phyloP scores from a whole-genome alignment of 2,888 invertebrate genomes.

The Drosophila mulleri region DNA sequence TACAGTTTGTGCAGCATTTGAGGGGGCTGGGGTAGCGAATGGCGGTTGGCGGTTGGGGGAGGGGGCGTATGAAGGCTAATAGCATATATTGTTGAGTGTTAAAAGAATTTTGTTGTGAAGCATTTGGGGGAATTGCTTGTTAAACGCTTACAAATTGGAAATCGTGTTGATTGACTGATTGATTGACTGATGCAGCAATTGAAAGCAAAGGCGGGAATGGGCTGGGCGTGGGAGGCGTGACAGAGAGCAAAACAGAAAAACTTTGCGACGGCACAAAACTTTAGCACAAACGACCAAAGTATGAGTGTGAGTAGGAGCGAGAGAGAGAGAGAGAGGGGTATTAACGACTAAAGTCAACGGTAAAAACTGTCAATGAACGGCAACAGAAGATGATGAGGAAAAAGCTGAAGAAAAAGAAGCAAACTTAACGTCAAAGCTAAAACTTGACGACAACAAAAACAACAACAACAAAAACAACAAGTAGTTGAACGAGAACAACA shows the following conservation, averaged over 20 bases:
- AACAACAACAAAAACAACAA: constrained; percentile 24
- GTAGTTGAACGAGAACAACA: constrained; percentile 26
- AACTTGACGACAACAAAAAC: constrained; percentile 47
- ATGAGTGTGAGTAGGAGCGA: background rate
- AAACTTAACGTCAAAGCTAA: constrained; percentile 63
- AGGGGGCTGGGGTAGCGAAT: background rate
- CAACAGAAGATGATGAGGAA: constrained; percentile 33
- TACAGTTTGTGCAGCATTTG: constrained; percentile 9
- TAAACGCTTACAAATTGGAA: constrained; percentile 54
- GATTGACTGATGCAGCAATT: constrained; percentile 30
- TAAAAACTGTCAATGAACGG: constrained; percentile 73
- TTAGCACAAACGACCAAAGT: constrained; percentile 30
- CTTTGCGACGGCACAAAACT: constrained; percentile 27
- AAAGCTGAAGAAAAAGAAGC: constrained; percentile 39
- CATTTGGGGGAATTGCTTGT: constrained; percentile 42
- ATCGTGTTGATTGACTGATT: constrained; percentile 44
- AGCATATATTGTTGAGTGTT: constrained; percentile 48
- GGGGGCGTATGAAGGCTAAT: constrained; percentile 20
- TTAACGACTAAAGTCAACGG: constrained; percentile 60
- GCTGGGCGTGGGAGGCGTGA: background rate
- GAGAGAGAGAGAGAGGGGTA: background rate
- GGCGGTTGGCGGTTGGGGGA: background rate
- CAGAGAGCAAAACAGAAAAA: constrained; percentile 13
- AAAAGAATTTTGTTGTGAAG: constrained; percentile 28
- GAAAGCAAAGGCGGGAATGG: background rate